phyloP scores from a whole-genome alignment of 2,888 invertebrate species.

The Pyrochroa serraticornis region DNA sequence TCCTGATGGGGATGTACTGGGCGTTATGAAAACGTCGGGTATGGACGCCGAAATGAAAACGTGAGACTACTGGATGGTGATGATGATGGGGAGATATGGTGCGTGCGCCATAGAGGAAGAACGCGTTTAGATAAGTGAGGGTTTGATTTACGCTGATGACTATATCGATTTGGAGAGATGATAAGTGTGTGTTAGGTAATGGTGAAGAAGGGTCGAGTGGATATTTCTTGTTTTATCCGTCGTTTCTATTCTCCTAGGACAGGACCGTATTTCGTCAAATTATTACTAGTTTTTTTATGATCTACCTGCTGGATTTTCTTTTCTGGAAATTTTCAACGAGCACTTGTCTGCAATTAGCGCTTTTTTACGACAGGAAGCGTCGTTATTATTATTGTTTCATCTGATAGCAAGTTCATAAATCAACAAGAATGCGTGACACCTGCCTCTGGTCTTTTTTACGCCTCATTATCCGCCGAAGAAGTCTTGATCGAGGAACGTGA shows the following conservation, averaged over 20 bases:
- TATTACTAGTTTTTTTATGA: no score
- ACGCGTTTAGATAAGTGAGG: conserved; percentile 39
- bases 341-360: no score
- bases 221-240: not conserved
- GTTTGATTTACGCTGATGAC: conserved; percentile 48
- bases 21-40: conserved; percentile 39
- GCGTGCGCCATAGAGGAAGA: conserved; percentile 15
- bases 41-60: not conserved
- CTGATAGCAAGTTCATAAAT: no score
- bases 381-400: no score
- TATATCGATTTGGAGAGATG: conserved; percentile 40
- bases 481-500: no score
- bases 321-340: no score
- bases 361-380: no score
- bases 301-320: no score
- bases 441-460: no score
- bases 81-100: not conserved
- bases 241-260: conserved; percentile 1
- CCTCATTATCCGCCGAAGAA: no score
- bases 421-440: no score
- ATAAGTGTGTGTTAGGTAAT: conserved; percentile 24
- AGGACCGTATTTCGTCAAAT: no score
- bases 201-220: conserved; percentile 10
- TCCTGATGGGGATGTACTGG: conserved; percentile 39
- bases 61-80: not conserved